Base-by-base conservation (phyloP, 2,888 invertebrate species). In the Pheosia gnoma region DNA sequence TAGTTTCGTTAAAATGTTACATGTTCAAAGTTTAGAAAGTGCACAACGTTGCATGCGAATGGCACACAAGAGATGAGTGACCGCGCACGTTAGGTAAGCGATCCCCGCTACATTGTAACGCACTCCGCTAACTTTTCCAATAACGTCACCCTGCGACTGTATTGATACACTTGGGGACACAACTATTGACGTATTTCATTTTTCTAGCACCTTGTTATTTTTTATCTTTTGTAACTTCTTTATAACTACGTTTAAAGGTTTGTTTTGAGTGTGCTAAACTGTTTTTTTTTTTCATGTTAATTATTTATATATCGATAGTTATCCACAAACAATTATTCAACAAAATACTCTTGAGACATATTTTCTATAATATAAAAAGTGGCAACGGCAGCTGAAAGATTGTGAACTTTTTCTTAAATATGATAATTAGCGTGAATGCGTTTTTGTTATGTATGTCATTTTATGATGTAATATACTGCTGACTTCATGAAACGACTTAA, bases 41-140 rank as follows among this genome's bases (percentile, higher is more conserved):
- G 25, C 37, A 53, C 37, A 59, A 25, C 60, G 60, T 62, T 51
- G 58, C 65, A 62, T 65, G 57, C 56, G 60, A 65, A 62, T 8
- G 10, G 53, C 10, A 4, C 53, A 53, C 37, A 5, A 51, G 8
- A 6, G 25, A 8, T 1, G 47, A 47, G 47, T 47, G 11, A 11
- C n/a, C 11, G 54, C 38, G 37, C 25, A 9, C 13, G 41, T 39
- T 56, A 38, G 25, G 41, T 41, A 56, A 56, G 7, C 56, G 41
- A 4, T n/a, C 11, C n/a, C 67, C 54, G 72, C 73, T 76, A 76
- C 78, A 80, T 79, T 74, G 80, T 80, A 78, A 77, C 74, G 75
- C 76, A 80, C 71, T 80, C 73, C 69, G 72, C 69, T 59, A 83
- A 84, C 78, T 84, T 84, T 84, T 82, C 79, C 82, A 83, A 84